These are phyloP conservation scores for Cheilinus undulatus DNA, from an alignment of 2,113 vertebrate genomes.

Conservation along the genomic window DNA sequence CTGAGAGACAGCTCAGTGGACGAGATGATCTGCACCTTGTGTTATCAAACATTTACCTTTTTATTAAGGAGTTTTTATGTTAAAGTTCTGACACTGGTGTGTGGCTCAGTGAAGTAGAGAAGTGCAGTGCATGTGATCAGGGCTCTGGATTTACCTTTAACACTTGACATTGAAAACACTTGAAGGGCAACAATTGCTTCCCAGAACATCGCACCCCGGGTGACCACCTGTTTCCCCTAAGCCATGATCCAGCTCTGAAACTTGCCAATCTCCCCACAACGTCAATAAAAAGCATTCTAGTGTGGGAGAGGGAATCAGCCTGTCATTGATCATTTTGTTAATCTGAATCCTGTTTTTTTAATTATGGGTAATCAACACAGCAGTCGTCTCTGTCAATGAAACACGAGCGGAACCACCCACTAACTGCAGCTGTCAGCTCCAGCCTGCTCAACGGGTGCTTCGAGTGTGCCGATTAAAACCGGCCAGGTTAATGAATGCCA, in stretches of 20 bases:
- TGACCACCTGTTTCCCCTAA: neutral
- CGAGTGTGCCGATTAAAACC: conserved; percentile 45
- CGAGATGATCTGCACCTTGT: no score
- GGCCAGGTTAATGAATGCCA: conserved; percentile 62
- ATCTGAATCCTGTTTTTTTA: conserved; percentile 54
- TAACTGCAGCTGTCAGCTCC: conserved; percentile 53
- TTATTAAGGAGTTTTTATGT: no score
- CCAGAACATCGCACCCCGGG: neutral
- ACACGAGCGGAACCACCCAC: conserved; percentile 35
- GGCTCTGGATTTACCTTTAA: neutral
- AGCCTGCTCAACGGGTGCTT: conserved; percentile 42
- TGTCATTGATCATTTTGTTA: conserved; percentile 28
- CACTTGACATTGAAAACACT: neutral
- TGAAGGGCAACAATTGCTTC: neutral
- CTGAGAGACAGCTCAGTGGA: no score
- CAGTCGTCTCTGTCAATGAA: conserved; percentile 50
- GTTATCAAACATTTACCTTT: no score
- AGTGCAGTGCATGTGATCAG: neutral
- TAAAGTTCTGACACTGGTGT: no score
- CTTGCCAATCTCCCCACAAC: neutral
- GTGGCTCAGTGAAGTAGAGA: no score
- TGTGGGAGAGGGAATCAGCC: conserved; percentile 29
- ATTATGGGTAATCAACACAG: conserved; percentile 63
- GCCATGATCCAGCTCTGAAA: neutral
- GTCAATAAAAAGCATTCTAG: conserved; percentile 33